Percentiles rank a stretch among this genome's conserved stretches.
Conservation (phyloP, 2,113 vertebrate genomes). For the Psettodes erumei region DNA sequence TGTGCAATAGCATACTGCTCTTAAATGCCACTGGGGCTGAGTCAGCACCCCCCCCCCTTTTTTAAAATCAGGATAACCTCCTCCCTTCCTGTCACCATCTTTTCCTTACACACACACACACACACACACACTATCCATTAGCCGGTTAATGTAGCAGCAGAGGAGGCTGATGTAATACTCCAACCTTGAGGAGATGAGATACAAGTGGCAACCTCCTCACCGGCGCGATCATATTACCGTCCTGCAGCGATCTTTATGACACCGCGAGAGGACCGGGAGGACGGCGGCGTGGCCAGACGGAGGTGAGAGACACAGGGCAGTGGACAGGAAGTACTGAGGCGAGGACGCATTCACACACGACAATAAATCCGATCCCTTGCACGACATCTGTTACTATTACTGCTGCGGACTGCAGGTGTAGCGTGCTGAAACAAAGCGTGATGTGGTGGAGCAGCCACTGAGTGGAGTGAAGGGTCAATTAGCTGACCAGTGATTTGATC, state of each 20-base stretch:
- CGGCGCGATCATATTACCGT: neutral
- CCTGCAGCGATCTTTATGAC: neutral
- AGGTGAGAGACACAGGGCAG: neutral
- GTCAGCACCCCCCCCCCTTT: constrained; percentile 45
- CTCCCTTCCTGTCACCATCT: constrained; percentile 5
- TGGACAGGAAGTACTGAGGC: constrained; percentile 15
- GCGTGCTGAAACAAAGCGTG: too few species aligned
- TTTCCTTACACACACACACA: constrained; percentile 1
- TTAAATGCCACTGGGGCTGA: constrained; percentile 34
- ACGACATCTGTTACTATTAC: too few species aligned
- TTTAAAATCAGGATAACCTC: constrained; percentile 14
- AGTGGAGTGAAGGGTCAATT: too few species aligned
- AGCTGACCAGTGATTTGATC: too few species aligned
- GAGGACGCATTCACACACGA: too few species aligned
- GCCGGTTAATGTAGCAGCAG: constrained; percentile 37
- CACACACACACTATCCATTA: constrained; percentile 40
- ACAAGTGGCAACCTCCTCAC: constrained; percentile 15
- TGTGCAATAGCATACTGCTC: neutral
- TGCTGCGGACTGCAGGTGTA: too few species aligned
- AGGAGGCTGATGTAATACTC: constrained; percentile 48
- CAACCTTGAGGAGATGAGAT: constrained; percentile 46
- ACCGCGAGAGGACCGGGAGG: neutral
- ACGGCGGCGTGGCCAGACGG: neutral
- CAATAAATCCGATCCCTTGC: too few species aligned
- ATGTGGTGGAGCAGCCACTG: too few species aligned